Base-by-base conservation (phyloP, 2,888 invertebrate genomes). In the Rotaria sp. region DNA sequence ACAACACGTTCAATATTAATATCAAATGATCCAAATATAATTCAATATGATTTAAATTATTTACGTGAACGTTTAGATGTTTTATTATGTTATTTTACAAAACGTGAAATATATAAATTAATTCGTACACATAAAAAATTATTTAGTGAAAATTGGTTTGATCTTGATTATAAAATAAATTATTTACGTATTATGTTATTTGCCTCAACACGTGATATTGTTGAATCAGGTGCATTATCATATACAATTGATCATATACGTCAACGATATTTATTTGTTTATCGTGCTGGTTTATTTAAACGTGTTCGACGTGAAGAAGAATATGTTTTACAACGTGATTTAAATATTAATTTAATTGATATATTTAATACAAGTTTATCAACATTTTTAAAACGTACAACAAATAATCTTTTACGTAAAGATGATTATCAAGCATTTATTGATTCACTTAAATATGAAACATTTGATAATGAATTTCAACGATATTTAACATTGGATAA, bases 161-260 rank as follows among this genome's bases (percentile, higher is more conserved):
- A 80, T 45, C n/a, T 80, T 24, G 80, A 80, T 80, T 80, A 80
- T 80, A 80, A 80, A 45, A 80, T 80, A 26, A 80, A 80, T 45
- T 80, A 80, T 80, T 80, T 80, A 45, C 45, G n/a, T 15, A 80
- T 80, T 10, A 80, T 80, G 80, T 45, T 80, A 45, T 80, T 80
- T 80, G 80, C 80, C 0, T 80, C 80, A n/a, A 80, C 80, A 80
- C 80, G 80, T 13, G 86, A 86, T 38, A 85, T 86, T 55, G 84
- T 75, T 30, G 41, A 57, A 45, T 84, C 85, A 15, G 30, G 50
- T 57, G 80, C 74, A 45, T 86, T 86, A 41, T 35, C 75, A 15
- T 38, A 86, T 86, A 21, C 85, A 4, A 86, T 86, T 18, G 86
- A 86, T 24, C 86, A 86, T 55, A 85, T 86, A 26, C 75, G 86